These are phyloP conservation scores for Intellagama lesueurii DNA, from an alignment of 2,797 vertebrate species.

Conservation along the genomic window DNA sequence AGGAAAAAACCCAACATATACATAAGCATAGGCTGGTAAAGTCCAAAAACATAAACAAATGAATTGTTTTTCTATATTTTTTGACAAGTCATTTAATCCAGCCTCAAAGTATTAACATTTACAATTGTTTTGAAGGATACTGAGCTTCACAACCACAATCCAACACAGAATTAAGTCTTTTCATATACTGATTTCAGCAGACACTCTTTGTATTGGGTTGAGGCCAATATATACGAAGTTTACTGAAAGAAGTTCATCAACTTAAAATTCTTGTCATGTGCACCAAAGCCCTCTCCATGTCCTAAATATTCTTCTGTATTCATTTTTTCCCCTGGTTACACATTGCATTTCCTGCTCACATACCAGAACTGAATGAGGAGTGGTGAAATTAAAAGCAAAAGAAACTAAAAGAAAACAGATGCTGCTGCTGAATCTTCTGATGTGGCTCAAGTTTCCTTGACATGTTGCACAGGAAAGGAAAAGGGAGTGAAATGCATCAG, in stretches of 20 bases:
- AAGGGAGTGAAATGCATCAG: not conserved
- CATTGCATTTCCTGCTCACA: not conserved
- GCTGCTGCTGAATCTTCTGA: not conserved
- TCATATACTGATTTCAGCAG: not conserved
- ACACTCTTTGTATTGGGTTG: not conserved
- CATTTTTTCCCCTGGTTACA: not conserved
- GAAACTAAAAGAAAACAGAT: not conserved
- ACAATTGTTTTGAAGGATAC: not conserved
- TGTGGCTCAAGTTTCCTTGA: too few species aligned
- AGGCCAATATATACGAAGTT: not conserved
- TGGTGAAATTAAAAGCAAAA: not conserved
- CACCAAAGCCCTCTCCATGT: not conserved
- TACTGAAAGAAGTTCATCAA: not conserved
- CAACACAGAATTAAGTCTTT: not conserved
- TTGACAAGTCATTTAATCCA: not conserved
- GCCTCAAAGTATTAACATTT: not conserved
- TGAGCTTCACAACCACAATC: not conserved
- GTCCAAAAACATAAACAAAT: not conserved
- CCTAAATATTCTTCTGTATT: not conserved
- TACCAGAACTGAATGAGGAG: not conserved
- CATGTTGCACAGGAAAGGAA: too few species aligned
- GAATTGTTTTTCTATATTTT: not conserved
- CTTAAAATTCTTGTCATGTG: not conserved
- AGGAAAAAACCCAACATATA: not conserved
- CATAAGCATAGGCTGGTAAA: not conserved